These are phyloP conservation scores for Phengaris arion DNA, from an alignment of 2,888 invertebrate species.

Conservation along the genomic window DNA sequence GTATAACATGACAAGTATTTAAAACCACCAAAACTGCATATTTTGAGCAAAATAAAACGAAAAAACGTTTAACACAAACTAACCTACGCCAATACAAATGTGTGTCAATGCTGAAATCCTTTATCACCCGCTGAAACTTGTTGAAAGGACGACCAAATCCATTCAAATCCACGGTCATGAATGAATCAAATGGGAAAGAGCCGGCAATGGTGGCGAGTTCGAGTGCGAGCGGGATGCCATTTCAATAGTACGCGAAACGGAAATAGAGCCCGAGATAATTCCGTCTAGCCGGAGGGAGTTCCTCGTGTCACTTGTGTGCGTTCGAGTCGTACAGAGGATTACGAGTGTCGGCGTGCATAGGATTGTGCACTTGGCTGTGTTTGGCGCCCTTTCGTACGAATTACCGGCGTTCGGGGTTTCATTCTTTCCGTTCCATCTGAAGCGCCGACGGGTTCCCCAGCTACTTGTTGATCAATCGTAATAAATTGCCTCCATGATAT, in stretches of 20 bases:
- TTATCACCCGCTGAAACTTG: conserved; percentile 47
- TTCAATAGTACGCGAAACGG: conserved; percentile 78
- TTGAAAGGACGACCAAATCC: conserved; percentile 63
- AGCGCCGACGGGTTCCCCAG: conserved; percentile 57
- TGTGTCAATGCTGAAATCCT: conserved; percentile 34
- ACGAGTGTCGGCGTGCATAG: conserved; percentile 67
- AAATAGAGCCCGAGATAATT: conserved; percentile 78
- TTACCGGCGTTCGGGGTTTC: conserved; percentile 47
- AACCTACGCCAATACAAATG: conserved; percentile 30
- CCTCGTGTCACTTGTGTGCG: conserved; percentile 79
- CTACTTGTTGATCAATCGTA: conserved; percentile 79
- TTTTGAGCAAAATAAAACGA: neutral
- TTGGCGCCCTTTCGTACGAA: conserved; percentile 58
- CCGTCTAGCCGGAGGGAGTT: conserved; percentile 79
- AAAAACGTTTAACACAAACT: neutral
- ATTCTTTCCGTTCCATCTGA: conserved; percentile 69
- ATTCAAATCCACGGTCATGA: conserved; percentile 75
- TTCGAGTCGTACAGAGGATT: conserved; percentile 67
- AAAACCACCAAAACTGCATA: neutral
- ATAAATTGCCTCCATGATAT: conserved; percentile 78
- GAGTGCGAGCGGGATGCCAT: conserved; percentile 63
- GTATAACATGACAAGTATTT: neutral
- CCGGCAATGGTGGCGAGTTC: conserved; percentile 43
- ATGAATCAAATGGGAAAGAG: conserved; percentile 76
- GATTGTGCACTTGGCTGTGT: conserved; percentile 47